Base-by-base conservation (phyloP, 2,888 invertebrate species). In the Harmothoe impar region DNA sequence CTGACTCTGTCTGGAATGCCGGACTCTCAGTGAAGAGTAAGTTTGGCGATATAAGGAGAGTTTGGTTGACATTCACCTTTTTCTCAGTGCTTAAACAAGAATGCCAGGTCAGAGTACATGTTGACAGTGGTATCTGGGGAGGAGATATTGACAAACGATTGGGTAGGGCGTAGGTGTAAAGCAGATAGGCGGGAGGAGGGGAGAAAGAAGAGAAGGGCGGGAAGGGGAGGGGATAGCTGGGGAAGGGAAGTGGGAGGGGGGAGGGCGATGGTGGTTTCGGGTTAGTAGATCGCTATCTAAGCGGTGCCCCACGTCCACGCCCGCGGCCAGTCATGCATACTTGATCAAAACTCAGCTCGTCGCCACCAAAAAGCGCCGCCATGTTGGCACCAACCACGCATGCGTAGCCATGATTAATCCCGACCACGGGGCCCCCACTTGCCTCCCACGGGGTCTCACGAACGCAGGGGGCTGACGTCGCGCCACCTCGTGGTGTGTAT, bases 351-450 rank as follows among this genome's bases (percentile, higher is more conserved):
- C 72, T 25, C n/a, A n/a, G 62, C 15, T 1, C 7, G 62, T 78
- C 78, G 15, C 43, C 84, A 33, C 43, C 20, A 43, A 23, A 23
- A 17, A 35, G 15, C 43, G 84, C 43, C 84, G 84, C 35, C 35
- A 84, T 3, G 43, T 29, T 29, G 29, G 31, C 72, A 72, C 72
- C 72, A 29, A 15, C 29, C 43, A 84, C 51, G 35, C 84, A 84
- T 84, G 84, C 84, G 84, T 51, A 20, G n/a, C 84, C 51, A 84
- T 84, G 43, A 84, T 84, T 84, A 84, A 84, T 51, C 84, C 84
- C 35, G n/a, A 29, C 84, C 33, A 43, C 84, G 23, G 84, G 84
- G 43, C 20, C 84, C n/a, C 84, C 84, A 20, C 23, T 29, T 33
- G 84, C 25, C 43, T 84, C 84, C 84, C 84, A 84, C 84, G 84